These are phyloP conservation scores for Latheticus oryzae DNA, from an alignment of 2,888 invertebrate genomes.

Conservation along the genomic window DNA sequence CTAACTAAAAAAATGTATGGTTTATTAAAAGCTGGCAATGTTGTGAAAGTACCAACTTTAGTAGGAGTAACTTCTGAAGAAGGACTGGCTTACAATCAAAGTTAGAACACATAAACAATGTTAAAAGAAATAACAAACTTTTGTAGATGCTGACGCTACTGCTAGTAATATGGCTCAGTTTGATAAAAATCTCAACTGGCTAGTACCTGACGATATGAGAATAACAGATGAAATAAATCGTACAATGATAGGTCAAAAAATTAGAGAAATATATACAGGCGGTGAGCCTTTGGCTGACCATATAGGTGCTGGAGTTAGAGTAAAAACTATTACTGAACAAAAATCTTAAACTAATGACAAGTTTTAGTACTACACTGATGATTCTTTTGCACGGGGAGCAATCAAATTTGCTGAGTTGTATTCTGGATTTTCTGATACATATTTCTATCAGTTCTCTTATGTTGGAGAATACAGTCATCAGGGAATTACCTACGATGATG, in stretches of 20 bases:
- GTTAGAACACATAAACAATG: not conserved
- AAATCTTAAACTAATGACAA: conserved; percentile 28
- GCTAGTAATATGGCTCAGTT: conserved; percentile 9
- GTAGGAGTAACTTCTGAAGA: conserved; percentile 52
- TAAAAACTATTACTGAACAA: conserved; percentile 4
- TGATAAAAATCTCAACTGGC: conserved; percentile 22
- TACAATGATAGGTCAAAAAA: conserved; percentile 27
- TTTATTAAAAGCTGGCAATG: conserved; percentile 41
- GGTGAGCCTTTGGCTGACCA: conserved; percentile 28
- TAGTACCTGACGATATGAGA: conserved; percentile 38
- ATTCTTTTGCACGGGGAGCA: conserved; percentile 9
- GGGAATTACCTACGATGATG: conserved; percentile 1
- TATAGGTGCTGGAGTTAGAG: conserved; percentile 32
- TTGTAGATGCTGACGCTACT: conserved; percentile 5
- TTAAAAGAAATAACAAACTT: conserved; percentile 2
- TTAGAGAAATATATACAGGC: conserved; percentile 32
- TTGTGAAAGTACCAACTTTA: conserved; percentile 48
- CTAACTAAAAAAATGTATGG: conserved; percentile 48
- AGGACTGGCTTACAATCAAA: conserved; percentile 2
- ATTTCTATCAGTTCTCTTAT: conserved; percentile 30
- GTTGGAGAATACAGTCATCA: conserved; percentile 6
- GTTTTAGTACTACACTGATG: conserved; percentile 37
- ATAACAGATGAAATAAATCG: conserved; percentile 16
- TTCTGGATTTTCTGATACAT: conserved; percentile 1
- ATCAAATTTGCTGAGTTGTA: conserved; percentile 23